phyloP scores from a whole-genome alignment of 2,888 invertebrate genomes.

The Cataglyphis altisquamis region DNA sequence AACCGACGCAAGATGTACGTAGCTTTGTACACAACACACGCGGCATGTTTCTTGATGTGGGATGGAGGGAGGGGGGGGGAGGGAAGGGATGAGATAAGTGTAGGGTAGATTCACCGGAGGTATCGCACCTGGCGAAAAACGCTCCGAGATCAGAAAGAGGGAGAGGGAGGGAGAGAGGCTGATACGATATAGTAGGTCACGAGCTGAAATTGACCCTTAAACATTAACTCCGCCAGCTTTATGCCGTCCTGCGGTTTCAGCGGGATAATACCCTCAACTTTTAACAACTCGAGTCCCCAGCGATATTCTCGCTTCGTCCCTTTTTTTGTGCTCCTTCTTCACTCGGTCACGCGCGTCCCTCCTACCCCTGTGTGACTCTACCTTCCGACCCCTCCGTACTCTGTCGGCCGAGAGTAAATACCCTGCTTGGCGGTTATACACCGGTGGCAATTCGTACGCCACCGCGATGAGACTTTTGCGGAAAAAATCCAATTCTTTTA shows the following conservation, averaged over 20 bases:
- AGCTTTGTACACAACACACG: slow-evolving; percentile 25
- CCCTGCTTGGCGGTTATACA: slow-evolving; percentile 68
- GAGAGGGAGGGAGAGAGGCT: neutral
- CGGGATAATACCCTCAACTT: slow-evolving; percentile 67
- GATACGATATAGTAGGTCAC: slow-evolving; percentile 28
- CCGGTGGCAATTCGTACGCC: slow-evolving; percentile 60
- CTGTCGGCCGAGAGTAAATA: slow-evolving; percentile 64
- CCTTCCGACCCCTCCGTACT: neutral
- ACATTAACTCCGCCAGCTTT: slow-evolving; percentile 59
- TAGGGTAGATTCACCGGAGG: slow-evolving; percentile 4
- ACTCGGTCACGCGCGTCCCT: neutral
- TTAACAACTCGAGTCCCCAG: slow-evolving; percentile 59
- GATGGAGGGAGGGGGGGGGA: neutral
- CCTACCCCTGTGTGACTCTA: neutral
- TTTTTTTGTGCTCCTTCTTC: slow-evolving; percentile 15
- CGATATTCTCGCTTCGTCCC: slow-evolving; percentile 55
- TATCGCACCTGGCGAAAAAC: neutral
- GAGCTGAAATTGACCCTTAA: slow-evolving; percentile 64
- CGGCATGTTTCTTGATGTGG: slow-evolving; percentile 7
- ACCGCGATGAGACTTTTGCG: slow-evolving; percentile 55
- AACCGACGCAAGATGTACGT: slow-evolving; percentile 37
- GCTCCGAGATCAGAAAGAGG: neutral
- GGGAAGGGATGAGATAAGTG: neutral
- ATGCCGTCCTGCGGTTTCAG: slow-evolving; percentile 47
- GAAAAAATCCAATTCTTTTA: slow-evolving; percentile 45